These are phyloP conservation scores for Drosophila mimica DNA, from an alignment of 2,888 invertebrate genomes.

Conservation along the genomic window DNA sequence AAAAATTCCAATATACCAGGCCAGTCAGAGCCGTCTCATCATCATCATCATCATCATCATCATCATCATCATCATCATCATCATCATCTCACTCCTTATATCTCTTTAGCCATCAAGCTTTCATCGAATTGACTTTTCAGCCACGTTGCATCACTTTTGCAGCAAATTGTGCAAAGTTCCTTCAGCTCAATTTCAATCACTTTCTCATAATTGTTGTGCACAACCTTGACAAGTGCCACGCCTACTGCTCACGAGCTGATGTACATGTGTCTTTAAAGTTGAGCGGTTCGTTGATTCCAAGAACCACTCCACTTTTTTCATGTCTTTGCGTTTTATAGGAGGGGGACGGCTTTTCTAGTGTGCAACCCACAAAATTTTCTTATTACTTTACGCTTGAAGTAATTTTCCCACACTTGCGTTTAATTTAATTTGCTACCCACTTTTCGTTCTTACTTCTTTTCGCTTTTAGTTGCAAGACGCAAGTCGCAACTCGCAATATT, in stretches of 20 bases:
- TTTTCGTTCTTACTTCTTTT: conserved; percentile 44
- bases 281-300: conserved; percentile 44
- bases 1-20: conserved; percentile 50
- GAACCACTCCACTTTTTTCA: background rate
- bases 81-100: background rate
- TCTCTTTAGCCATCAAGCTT: conserved; percentile 25
- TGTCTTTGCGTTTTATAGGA: background rate
- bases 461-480: conserved; percentile 48
- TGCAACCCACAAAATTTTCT: conserved; percentile 65
- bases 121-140: conserved; percentile 16
- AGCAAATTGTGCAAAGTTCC: conserved; percentile 23
- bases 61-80: background rate
- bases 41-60: background rate
- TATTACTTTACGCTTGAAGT: conserved; percentile 71
- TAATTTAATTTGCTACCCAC: conserved; percentile 71
- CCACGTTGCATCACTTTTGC: conserved; percentile 26
- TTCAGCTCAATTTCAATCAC: conserved; percentile 45
- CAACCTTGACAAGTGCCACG: conserved; percentile 69
- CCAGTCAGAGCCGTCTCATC: background rate
- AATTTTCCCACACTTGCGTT: conserved; percentile 77
- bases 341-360: conserved; percentile 29
- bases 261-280: conserved; percentile 44
- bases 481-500: conserved; percentile 28
- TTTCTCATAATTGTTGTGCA: conserved; percentile 31
- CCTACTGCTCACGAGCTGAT: conserved; percentile 18